Evolutionary conservation across 2,113 vertebrate genomes (phyloP), one percentile per base, ranked within the genome.

Genomic region (Chaetorhynchus papuensis): DNA sequence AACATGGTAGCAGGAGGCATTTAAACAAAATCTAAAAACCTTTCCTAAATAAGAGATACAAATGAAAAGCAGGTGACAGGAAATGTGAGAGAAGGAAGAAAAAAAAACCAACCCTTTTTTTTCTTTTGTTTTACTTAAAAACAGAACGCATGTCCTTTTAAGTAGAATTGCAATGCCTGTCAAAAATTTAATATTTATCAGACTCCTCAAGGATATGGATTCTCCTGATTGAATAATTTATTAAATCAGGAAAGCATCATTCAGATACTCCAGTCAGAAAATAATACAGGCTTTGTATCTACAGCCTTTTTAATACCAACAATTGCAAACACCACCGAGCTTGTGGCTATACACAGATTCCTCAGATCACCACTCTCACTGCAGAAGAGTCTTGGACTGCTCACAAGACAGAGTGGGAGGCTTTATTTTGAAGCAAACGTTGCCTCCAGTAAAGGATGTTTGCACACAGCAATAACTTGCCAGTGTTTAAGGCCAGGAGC

Each of bases 401-500:
- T 60, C 85, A 70, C 53, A 42, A 39, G 84, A 76, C 42, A 5
- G 66, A 72, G 63, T 64, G 30, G 89, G 84, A 93, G 63, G 84
- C 7, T 56, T 96, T 89, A 92, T 96, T 90, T 83, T 49, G 20
- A 56, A 78, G 70, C 59, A 95, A 95, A 83, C 59, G 15, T 84
- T 90, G 88, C 90, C 93, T 84, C 54, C 26, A 69, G 52, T 78
- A 92, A 60, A 57, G 72, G 59, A 64, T 54, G 65, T 70, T 52
- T 92, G 84, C 83, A 89, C 66, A 89, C 76, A 96, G 82, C n/a
- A 91, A 41, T 27, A 59, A 27, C 70, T 72, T 66, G 86, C 72
- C 53, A 57, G 81, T 16, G 61, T 71, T 86, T 92, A 74, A 74
- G 37, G 77, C 22, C 65, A 91, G 23, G 64, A 91, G 53, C 33